These are phyloP conservation scores for Festucalex cinctus DNA, from an alignment of 2,113 vertebrate species.

Conservation along the genomic window DNA sequence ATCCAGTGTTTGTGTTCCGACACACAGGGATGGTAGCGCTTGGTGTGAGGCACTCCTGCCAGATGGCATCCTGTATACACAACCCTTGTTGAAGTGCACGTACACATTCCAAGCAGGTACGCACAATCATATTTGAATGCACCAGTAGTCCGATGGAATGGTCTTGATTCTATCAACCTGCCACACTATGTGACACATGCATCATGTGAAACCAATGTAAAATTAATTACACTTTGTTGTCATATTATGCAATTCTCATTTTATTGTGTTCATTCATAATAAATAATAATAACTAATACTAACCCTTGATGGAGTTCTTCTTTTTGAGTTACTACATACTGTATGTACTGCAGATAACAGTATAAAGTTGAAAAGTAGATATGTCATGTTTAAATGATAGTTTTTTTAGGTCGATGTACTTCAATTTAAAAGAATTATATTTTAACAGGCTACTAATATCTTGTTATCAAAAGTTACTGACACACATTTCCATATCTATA, in stretches of 20 bases:
- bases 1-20: slow-evolving; percentile 85
- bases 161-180: slow-evolving; percentile 54
- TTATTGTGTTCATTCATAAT: slow-evolving; percentile 5
- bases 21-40: slow-evolving; percentile 84
- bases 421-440: too few species aligned
- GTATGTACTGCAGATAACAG: too few species aligned
- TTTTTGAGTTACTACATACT: too few species aligned
- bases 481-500: too few species aligned
- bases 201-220: slow-evolving; percentile 49
- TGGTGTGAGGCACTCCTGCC: slow-evolving; percentile 82
- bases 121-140: slow-evolving; percentile 29
- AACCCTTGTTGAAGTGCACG: slow-evolving; percentile 22
- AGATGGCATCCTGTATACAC: slow-evolving; percentile 83
- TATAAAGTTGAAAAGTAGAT: too few species aligned
- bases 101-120: slow-evolving; percentile 13
- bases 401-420: too few species aligned
- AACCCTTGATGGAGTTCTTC: too few species aligned
- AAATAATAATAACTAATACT: too few species aligned
- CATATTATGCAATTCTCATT: slow-evolving; percentile 5
- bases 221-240: slow-evolving; percentile 48
- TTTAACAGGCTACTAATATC: too few species aligned
- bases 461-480: too few species aligned
- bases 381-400: too few species aligned
- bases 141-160: slow-evolving; percentile 51
- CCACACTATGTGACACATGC: slow-evolving; percentile 36